Base-by-base conservation (phyloP, 1,140 invertebrate genomes). In the Polypedilum vanderplanki region DNA sequence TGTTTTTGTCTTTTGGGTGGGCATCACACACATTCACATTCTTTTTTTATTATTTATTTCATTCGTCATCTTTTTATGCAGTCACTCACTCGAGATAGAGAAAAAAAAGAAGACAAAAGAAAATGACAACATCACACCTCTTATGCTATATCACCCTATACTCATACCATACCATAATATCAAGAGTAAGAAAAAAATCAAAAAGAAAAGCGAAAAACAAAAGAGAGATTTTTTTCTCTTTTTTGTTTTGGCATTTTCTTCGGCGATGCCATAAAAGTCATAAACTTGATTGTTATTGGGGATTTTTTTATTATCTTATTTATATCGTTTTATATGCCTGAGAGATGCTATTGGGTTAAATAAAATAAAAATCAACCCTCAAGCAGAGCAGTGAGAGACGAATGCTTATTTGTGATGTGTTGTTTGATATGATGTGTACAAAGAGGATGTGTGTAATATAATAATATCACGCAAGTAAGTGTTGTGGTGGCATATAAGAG, bases 221-320 rank as follows among this genome's bases (percentile, higher is more conserved):
- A 57, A 57, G 10, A 57, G 20, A 70, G 18, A 70, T 20, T 33
- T 33, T 33, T 33, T 33, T 33, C 5, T 33, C 24, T 33, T 33
- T 33, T 33, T 33, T 70, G 65, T 70, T 70, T 33, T 70, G 65
- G 65, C 20, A 70, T n/a, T 70, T 70, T 70, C 46, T 33, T 57
- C 46, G 46, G 46, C 46, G 65, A 70, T 70, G 65, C 65, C 20
- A 70, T 70, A 70, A 70, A 70, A 70, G 18, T 70, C 65, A 70
- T 70, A 70, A 70, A 70, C 65, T 70, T 70, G 65, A 70, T 70
- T 70, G 65, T 70, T 70, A 70, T 70, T 70, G 65, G 65, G 65
- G 65, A 70, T 70, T 70, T 70, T 70, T 70, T 70, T 70, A 70
- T 70, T 70, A 70, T 70, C 65, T 70, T 70, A 70, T 70, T 70